Evolutionary conservation across 2,797 vertebrate genomes (phyloP).

Genomic region (Lemur catta): DNA sequence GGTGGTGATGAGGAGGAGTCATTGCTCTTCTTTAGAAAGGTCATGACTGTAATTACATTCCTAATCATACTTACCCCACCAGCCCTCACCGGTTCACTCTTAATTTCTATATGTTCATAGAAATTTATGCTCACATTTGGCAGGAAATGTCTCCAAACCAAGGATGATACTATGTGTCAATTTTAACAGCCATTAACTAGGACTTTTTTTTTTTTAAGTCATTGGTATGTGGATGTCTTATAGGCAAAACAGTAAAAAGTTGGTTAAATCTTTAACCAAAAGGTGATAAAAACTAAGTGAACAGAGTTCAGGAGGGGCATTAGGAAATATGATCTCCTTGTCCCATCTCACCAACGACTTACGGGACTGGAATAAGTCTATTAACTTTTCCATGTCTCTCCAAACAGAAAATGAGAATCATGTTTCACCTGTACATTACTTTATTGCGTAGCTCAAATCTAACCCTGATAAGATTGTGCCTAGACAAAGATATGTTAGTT

Average conservation of each 20-base stretch:
- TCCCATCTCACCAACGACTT: not conserved
- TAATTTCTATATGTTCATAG: not conserved
- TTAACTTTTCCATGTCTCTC: conserved; percentile 11
- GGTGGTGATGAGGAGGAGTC: not conserved
- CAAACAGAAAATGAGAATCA: conserved; percentile 25
- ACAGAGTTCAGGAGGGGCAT: not conserved
- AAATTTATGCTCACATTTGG: not conserved
- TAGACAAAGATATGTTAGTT: conserved; percentile 8
- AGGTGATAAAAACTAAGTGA: not conserved
- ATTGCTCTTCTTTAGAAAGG: not conserved
- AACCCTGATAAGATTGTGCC: not conserved
- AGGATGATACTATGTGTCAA: not conserved
- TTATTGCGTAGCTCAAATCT: conserved; percentile 1
- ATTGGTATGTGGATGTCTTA: not conserved
- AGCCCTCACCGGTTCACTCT: not conserved
- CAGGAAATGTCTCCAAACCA: not conserved
- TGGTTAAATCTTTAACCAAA: conserved; percentile 4
- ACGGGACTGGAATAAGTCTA: not conserved
- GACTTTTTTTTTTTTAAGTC: not conserved
- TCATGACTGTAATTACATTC: not conserved
- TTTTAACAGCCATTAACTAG: not conserved
- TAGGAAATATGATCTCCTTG: not conserved
- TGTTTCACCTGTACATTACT: conserved; percentile 6
- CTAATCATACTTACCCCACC: not conserved
- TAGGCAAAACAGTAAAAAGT: conserved; percentile 2